A percentile compares a stretch with the other conserved stretches of the same genome.
phyloP scores from a whole-genome alignment of 2,888 invertebrate genomes.

The Tinea semifulvella region DNA sequence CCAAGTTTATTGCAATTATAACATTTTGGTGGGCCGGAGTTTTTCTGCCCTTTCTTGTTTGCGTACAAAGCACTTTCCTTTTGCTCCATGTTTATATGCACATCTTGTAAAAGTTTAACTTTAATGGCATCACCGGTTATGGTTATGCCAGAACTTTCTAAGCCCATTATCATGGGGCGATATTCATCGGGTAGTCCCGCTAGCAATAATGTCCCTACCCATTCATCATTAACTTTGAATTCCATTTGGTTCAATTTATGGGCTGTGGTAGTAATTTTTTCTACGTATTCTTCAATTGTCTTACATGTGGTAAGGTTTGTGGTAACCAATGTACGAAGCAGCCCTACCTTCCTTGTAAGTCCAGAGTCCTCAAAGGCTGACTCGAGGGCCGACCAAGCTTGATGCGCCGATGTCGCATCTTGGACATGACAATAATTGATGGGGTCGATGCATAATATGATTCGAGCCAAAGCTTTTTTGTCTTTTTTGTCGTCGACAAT shows the following conservation, averaged over 20 bases:
- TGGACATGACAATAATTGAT: background rate
- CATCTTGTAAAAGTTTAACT: background rate
- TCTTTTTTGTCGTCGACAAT: constrained; percentile 15
- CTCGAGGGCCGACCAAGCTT: background rate
- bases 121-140: constrained; percentile 1
- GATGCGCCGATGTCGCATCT: background rate
- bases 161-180: constrained; percentile 24
- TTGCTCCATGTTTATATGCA: background rate
- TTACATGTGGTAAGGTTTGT: background rate
- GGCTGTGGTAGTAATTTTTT: background rate
- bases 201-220: constrained; percentile 27
- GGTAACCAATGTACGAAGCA: background rate
- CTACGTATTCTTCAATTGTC: background rate
- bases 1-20: constrained; percentile 3
- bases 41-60: background rate
- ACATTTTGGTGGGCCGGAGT: background rate
- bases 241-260: background rate
- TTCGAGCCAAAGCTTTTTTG: constrained; percentile 18
- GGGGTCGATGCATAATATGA: constrained; percentile 14
- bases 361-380: background rate
- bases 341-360: background rate
- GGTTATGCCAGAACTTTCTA: background rate
- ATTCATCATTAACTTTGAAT: constrained; percentile 17
- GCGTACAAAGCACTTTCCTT: background rate
- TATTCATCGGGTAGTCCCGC: constrained; percentile 25